Evolutionary conservation across 2,797 vertebrate genomes (phyloP), one percentile per base, ranked within the genome.

Genomic region (Eospalax fontanierii): DNA sequence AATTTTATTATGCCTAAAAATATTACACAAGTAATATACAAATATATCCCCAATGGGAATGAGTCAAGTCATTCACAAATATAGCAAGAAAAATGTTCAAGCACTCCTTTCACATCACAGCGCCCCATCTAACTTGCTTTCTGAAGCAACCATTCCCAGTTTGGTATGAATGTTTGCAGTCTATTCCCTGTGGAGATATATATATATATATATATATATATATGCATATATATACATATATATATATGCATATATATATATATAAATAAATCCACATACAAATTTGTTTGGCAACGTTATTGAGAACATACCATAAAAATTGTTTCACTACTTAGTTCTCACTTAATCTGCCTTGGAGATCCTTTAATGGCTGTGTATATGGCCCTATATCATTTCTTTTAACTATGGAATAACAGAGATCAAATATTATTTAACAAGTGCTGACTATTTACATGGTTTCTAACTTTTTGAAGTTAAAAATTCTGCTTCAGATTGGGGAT

Each of bases 1-100:
- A 43, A 1, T 91, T 95, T 94, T 92, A 90, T 82, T 95, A 87
- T 84, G 46, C 95, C 84, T 90, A 89, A 96, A 96, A 96, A 81
- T 76, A 90, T 93, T 89, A 87, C 28, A 76, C 28, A 84, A 92
- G 85, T 96, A 95, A 92, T 89, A 91, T 54, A 89, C 1, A 10
- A 93, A 94, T 94, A 73, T 54, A 90, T 96, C 87, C 84, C 90
- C 70, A 74, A 7, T 71, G 86, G 83, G 89, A 95, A 82, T 94
- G 90, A 88, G 54, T 93, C 82, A 84, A 95, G 15, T 85, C 61
- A 91, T 93, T 92, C 65, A 63, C 54, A 96, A 89, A 70, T 87
- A 90, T 5, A 83, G 80, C 81, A 92, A 86, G 70, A n/a, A 70
- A 93, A 95, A 43, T 4, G 4, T 33, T 86, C 70, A 80, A 95